Evolutionary conservation across 2,888 invertebrate genomes (phyloP), one percentile per base, ranked within the genome.

Genomic region (Frankliniella intonsa): DNA sequence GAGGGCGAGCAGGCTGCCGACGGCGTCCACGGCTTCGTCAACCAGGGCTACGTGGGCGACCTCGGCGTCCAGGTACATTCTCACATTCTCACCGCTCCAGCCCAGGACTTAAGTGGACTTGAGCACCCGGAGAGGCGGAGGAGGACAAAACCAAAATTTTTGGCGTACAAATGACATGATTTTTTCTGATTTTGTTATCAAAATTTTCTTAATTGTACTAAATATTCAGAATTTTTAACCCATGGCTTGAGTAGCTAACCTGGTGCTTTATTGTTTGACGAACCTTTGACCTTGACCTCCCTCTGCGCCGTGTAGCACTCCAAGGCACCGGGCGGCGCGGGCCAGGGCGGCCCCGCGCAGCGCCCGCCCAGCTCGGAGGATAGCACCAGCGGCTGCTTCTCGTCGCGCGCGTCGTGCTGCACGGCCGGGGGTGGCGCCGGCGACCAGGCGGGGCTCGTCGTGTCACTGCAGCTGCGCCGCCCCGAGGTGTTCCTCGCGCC

Each of bases 401-500:
- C 91, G 10, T 88, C 90, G 69, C 89, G 90, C 87, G 86, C 87
- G 62, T 86, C 86, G 51, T 85, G 85, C 84, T 38, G 38, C 38
- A 38, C 38, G 38, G 85, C 85, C 80, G 87, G 85, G 84, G 55
- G 55, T 2, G 17, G 55, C 69, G 69, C 87, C 1, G 88, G 91
- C 89, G 90, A 85, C 87, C 89, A 85, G 88, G 89, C 85, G 86
- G 90, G 85, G 88, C 88, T 62, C 90, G 90, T 93, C 0, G 88
- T 95, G 84, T 93, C 93, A 0, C 89, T 94, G 49, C 91, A 94
- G 85, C 90, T 95, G 85, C 92, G 94, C 51, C 92, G 93, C 86
- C 95, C 95, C 0, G 95, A 95, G 88, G 89, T 95, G 81, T 91
- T 94, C 88, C 90, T 95, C 85, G 92, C 93, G 0, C 92, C 92